Evolutionary conservation across 2,888 invertebrate species (phyloP).

Genomic region (Eupithecia vulgata): DNA sequence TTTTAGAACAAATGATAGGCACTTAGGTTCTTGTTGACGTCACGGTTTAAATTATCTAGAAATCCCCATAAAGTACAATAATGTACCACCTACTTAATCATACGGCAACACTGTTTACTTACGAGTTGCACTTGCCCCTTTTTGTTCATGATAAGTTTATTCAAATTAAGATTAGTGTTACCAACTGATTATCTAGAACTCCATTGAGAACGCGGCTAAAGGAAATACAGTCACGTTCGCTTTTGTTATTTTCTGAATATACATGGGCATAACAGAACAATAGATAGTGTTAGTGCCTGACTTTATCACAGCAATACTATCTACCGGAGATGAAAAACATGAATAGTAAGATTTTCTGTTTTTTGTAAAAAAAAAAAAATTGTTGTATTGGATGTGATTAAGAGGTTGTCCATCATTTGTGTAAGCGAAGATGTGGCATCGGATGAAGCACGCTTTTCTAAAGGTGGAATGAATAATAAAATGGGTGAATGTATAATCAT

Average conservation of each 20-base stretch:
- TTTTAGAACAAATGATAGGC: not conserved
- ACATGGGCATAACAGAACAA: constrained; percentile 58
- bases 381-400: too few species aligned
- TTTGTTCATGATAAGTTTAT: not conserved
- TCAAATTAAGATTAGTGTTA: constrained; percentile 16
- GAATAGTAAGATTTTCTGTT: not conserved
- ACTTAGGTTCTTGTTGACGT: not conserved
- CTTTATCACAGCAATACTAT: constrained; percentile 64
- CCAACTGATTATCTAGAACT: constrained; percentile 4
- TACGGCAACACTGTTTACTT: not conserved
- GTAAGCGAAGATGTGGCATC: not conserved
- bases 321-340: not conserved
- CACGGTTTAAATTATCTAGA: not conserved
- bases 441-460: not conserved
- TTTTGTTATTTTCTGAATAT: constrained; percentile 52
- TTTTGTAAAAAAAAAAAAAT: too few species aligned
- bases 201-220: constrained; percentile 12
- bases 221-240: constrained; percentile 43
- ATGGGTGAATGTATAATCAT: too few species aligned
- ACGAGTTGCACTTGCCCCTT: not conserved
- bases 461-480: too few species aligned
- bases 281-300: constrained; percentile 41
- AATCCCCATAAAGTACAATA: not conserved
- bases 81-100: not conserved
- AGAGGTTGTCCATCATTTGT: not conserved